Base-by-base conservation (phyloP, 2,797 vertebrate species). In the Pipistrellus pipistrellus region DNA sequence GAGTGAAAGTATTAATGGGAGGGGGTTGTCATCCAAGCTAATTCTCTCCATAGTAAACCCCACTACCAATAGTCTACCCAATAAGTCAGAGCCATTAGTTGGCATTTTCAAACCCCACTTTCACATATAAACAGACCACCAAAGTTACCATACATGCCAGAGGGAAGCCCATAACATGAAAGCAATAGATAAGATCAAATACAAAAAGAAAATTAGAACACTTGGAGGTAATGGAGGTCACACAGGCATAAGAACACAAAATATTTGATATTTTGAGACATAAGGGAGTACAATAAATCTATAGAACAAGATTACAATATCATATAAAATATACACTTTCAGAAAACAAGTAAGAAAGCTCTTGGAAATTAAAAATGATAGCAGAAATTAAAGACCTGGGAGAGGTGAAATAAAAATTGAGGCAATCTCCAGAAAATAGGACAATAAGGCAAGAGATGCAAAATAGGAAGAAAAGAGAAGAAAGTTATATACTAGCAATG, bases 311-410 rank as follows among this genome's bases (percentile, higher is more conserved):
- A 30, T 66, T 32, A 64, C 2, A 66, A 53, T 80, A 51, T 32
- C 23, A 12, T 51, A 41, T 62, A 55, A 53, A 93, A 75, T 41
- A 76, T 32, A 88, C 76, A 13, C 7, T 53, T 41, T 76, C 44
- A 75, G 17, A 48, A 88, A 85, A 89, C 13, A 93, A 80, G 75
- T 6, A 6, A 38, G 86, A 82, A 73, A 68, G 30, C 23, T 32
- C 25, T 85, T 41, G 14, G 66, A 51, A 76, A n/a, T 76, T 76
- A 77, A 93, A 94, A 81, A 41, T 68, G 48, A 84, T 30, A 69
- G 27, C 13, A 55, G 17, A 48, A 75, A 71, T 75, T 41, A 55
- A 85, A 94, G 73, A 76, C 3, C 2, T 77, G 53, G 27, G 32
- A 85, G 32, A 86, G 13, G 6, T 72, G 27, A 53, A 93, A 93